Base-by-base conservation (phyloP, 2,888 invertebrate species). In the Meganola albula region DNA sequence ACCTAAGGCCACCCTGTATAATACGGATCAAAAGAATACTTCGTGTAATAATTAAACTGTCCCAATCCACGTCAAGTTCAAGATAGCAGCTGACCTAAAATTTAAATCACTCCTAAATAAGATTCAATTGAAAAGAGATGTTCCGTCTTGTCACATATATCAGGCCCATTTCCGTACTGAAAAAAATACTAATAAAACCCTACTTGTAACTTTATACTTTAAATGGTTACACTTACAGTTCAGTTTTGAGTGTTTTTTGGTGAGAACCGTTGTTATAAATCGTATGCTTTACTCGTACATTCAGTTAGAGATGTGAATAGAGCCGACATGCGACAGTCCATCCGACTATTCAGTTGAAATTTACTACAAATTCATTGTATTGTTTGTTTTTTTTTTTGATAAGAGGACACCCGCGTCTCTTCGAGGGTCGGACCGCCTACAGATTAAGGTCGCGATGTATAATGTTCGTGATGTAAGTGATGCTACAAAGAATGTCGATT, bases 321-420 rank as follows among this genome's bases (percentile, higher is more conserved):
- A 45, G 27, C 16, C 34, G 12, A 38, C 21, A 16, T 24, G 32
- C 12, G 32, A 18, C 12, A 31, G 26, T 34, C 27, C 53, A 53
- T 53, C 53, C 53, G 53, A 27, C 41, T 27, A 53, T 48, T 50
- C 35, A 47, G 36, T 30, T 13, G 39, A 33, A 52, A 37, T 48
- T 42, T 42, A 53, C 40, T 47, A 56, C 52, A 52, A 54, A 56
- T 56, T 47, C 37, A 33, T 41, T 40, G 35, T 41, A 37, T 42
- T 28, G n/a, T n/a, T n/a, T 25, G 14, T 10, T 34, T 40, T 37
- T 34, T 50, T 50, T 45, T 28, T 34, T 48, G n/a, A 42, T 23
- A 45, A 58, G 53, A 55, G 53, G 61, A 44, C 48, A 32, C 53
- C 37, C 44, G 49, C 54, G 47, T 51, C 5, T 31, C 13, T 34